Percentiles rank a stretch among this genome's conserved stretches.
phyloP scores from a whole-genome alignment of 2,113 vertebrate genomes.

The Protobothrops flavoviridis region DNA sequence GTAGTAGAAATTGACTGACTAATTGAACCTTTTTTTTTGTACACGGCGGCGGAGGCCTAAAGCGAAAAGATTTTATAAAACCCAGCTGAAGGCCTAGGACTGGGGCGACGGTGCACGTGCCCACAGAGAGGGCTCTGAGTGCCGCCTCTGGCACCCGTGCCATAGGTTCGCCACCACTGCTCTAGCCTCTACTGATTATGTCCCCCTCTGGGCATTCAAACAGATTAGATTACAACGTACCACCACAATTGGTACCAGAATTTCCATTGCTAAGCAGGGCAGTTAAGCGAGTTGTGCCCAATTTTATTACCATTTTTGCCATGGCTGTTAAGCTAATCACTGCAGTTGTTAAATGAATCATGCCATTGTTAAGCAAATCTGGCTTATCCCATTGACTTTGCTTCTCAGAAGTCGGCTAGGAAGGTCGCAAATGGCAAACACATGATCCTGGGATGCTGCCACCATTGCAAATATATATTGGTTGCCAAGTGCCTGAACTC shows the following conservation, averaged over 20 bases:
- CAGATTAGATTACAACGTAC: background rate
- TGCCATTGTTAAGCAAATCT: background rate
- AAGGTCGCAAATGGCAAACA: background rate
- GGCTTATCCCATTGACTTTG: background rate
- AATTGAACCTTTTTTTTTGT: no score
- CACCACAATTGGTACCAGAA: background rate
- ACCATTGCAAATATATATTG: background rate
- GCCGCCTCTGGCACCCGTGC: no score
- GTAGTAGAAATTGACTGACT: no score
- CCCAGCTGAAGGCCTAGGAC: no score
- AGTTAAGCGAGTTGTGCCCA: background rate
- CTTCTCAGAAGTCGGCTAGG: background rate
- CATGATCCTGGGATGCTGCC: background rate
- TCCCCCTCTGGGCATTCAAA: background rate
- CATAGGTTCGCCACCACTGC: no score
- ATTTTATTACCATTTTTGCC: background rate
- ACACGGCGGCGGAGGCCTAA: no score
- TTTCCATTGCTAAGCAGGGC: background rate
- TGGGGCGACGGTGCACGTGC: no score
- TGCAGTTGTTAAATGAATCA: background rate
- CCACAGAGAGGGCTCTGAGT: no score
- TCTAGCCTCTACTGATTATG: background rate
- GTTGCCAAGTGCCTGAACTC: background rate
- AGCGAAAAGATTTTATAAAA: no score
- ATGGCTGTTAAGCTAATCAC: background rate